These are phyloP conservation scores for Noturus placidus DNA, from an alignment of 2,113 vertebrate genomes.

Conservation along the genomic window DNA sequence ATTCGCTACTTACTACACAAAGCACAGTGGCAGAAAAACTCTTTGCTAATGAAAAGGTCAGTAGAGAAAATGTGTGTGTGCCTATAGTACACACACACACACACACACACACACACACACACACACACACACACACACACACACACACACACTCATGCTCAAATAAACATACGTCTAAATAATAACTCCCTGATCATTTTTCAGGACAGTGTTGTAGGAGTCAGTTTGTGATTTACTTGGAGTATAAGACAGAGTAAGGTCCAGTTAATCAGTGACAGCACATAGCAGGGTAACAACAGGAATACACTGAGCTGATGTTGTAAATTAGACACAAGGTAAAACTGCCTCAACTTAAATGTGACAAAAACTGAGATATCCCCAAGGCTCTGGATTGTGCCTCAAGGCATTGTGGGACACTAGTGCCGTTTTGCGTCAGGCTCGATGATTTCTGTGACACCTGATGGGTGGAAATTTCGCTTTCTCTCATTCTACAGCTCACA, in stretches of 20 bases:
- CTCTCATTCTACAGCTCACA: background rate
- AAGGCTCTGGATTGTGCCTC: conserved; percentile 26
- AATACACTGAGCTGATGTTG: background rate
- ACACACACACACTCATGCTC: background rate
- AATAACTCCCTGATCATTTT: background rate
- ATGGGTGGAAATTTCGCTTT: conserved; percentile 12
- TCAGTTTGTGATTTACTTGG: background rate
- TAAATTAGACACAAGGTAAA: background rate
- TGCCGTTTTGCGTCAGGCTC: conserved; percentile 26
- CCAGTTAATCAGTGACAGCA: background rate
- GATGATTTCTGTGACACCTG: conserved; percentile 35
- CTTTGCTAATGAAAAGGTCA: conserved; percentile 33
- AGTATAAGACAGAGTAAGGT: background rate
- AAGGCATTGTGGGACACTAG: conserved; percentile 28
- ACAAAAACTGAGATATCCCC: conserved; percentile 23
- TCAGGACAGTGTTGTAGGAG: background rate
- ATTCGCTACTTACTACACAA: conserved; percentile 37
- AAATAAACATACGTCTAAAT: background rate
- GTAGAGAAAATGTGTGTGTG: background rate
- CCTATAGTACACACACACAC: background rate
- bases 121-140: conserved; percentile 12
- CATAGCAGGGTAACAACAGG: background rate
- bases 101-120: conserved; percentile 5
- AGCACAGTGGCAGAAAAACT: conserved; percentile 20
- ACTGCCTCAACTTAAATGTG: background rate